Conservation (phyloP, 1,140 invertebrate genomes). For the Muscidifurax raptorellus region DNA sequence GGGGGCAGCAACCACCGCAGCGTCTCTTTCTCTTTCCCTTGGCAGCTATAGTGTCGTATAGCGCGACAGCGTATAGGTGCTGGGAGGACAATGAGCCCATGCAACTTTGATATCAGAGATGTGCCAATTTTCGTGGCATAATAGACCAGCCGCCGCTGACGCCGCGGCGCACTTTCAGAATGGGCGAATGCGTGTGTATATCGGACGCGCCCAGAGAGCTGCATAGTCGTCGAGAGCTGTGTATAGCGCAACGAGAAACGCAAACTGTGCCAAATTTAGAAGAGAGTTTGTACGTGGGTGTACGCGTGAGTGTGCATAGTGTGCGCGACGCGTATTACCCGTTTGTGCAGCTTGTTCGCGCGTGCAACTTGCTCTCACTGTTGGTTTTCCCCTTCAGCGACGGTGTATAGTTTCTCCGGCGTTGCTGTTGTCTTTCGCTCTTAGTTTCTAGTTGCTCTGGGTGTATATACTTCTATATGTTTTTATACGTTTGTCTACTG, state of each 20-base stretch:
- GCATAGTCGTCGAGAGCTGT: neutral
- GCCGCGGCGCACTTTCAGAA: slow-evolving; percentile 57
- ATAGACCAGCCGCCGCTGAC: slow-evolving; percentile 47
- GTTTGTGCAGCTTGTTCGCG: neutral
- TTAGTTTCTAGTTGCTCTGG: no score
- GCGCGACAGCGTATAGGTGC: neutral
- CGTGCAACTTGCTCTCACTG: neutral
- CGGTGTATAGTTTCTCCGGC: neutral
- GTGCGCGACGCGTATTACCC: neutral
- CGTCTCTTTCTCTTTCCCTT: neutral
- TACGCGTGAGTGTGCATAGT: no score
- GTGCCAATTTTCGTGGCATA: slow-evolving; percentile 67
- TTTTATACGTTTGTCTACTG: no score
- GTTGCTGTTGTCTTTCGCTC: no score
- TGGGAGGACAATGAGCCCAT: slow-evolving; percentile 60
- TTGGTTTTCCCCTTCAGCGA: neutral
- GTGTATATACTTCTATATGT: no score
- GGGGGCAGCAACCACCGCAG: no score
- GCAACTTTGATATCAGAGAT: slow-evolving; percentile 69
- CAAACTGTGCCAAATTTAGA: slow-evolving; percentile 63
- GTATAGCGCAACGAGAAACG: slow-evolving; percentile 45
- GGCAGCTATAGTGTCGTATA: neutral
- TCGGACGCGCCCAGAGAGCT: slow-evolving; percentile 49
- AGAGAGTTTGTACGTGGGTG: slow-evolving; percentile 33
- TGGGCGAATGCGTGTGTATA: slow-evolving; percentile 53